These are phyloP conservation scores for Notiomystis cincta DNA, from an alignment of 2,113 vertebrate species.

Conservation along the genomic window DNA sequence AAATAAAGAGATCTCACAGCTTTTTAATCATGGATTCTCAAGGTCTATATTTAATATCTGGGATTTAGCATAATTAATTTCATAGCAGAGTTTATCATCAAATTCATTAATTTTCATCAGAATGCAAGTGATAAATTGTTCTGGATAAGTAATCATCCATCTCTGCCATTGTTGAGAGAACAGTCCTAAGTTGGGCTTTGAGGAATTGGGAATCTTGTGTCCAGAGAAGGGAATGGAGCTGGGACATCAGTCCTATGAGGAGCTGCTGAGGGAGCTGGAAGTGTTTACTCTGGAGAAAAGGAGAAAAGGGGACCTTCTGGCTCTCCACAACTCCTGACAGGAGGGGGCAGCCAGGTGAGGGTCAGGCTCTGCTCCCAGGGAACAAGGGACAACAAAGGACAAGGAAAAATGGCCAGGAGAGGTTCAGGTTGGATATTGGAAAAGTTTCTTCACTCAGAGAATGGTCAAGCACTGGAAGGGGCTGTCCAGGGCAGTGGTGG, in stretches of 20 bases:
- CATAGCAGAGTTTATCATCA: background rate
- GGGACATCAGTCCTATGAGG: background rate
- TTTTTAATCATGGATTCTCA: slow-evolving; percentile 1
- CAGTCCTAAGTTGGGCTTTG: background rate
- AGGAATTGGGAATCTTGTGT: background rate
- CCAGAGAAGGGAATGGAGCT: background rate
- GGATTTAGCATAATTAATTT: slow-evolving; percentile 2
- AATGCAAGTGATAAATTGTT: background rate
- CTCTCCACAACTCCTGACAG: background rate
- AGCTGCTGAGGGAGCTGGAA: background rate
- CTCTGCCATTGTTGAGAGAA: background rate
- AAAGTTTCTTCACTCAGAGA: background rate
- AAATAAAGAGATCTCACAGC: background rate
- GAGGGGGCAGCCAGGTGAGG: no score
- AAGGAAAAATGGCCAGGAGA: rapidly evolving
- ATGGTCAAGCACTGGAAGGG: background rate
- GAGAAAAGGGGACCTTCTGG: background rate
- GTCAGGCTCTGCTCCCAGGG: background rate
- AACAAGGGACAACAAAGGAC: background rate
- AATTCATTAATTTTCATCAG: background rate
- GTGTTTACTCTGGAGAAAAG: background rate
- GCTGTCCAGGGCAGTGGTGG: background rate
- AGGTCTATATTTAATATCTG: background rate
- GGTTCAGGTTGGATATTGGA: background rate
- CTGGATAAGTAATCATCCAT: background rate